Conservation (phyloP, 1,140 invertebrate genomes). For the Drosophila triauraria region DNA sequence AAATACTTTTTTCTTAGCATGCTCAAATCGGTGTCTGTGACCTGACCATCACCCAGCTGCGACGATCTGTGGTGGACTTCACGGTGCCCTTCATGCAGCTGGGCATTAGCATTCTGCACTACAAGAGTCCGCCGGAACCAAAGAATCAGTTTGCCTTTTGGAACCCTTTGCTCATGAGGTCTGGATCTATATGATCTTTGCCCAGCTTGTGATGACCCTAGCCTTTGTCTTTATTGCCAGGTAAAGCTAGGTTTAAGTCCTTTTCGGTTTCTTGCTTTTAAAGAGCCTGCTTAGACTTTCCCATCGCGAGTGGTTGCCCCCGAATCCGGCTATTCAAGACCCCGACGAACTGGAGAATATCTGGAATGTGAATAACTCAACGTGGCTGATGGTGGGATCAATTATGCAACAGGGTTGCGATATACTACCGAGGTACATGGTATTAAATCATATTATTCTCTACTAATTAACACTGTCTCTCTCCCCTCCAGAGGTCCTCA, state of each 20-base stretch:
- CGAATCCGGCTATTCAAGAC: slow-evolving; percentile 90
- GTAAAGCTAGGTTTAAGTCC: slow-evolving; percentile 85
- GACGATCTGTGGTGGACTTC: slow-evolving; percentile 94
- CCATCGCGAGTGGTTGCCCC: slow-evolving; percentile 94
- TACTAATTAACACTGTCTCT: not conserved
- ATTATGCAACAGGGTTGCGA: slow-evolving; percentile 93
- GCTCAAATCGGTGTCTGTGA: slow-evolving; percentile 96
- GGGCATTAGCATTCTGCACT: slow-evolving; percentile 94
- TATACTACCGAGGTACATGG: slow-evolving; percentile 89
- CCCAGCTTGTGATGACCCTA: slow-evolving; percentile 96
- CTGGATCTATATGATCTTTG: slow-evolving; percentile 97
- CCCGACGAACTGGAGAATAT: slow-evolving; percentile 92
- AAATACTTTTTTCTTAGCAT: slow-evolving; percentile 86
- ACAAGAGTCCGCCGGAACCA: slow-evolving; percentile 94
- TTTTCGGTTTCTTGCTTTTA: fast-evolving
- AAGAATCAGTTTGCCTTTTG: slow-evolving; percentile 96
- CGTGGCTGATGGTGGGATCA: slow-evolving; percentile 93
- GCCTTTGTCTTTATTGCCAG: slow-evolving; percentile 96
- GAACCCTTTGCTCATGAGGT: slow-evolving; percentile 96
- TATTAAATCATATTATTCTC: not conserved
- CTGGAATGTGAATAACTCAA: slow-evolving; percentile 91
- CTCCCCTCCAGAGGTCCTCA: slow-evolving; percentile 89
- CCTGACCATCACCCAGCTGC: slow-evolving; percentile 94
- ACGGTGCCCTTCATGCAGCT: slow-evolving; percentile 96
- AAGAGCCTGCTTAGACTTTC: slow-evolving; percentile 87